Evolutionary conservation across 2,888 invertebrate species (phyloP).

Genomic region (Caenorhabditis becei): DNA sequence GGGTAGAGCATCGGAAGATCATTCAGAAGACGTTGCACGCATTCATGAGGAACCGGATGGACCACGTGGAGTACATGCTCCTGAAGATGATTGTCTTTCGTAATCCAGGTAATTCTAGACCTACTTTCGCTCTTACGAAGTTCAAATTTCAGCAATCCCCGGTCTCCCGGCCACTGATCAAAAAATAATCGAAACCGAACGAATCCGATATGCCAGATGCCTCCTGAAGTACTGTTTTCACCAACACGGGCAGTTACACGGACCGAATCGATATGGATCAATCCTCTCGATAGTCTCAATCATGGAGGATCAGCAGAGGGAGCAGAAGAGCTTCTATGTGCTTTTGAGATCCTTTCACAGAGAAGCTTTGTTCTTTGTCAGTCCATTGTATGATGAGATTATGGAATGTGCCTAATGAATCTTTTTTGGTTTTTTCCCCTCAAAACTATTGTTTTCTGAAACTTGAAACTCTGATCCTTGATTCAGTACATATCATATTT

Average conservation of each 20-base stretch:
- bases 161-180: constrained; percentile 23
- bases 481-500: too few relatives aligned
- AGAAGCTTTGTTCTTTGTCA: not conserved
- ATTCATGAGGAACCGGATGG: constrained; percentile 20
- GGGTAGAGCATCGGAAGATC: constrained; percentile 37
- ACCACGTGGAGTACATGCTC: constrained; percentile 25
- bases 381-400: constrained; percentile 48
- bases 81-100: constrained; percentile 33
- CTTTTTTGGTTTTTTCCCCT: too few relatives aligned
- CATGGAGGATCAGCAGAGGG: constrained; percentile 29
- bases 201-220: constrained; percentile 8
- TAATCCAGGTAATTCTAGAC: constrained; percentile 16
- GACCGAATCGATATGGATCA: constrained; percentile 19
- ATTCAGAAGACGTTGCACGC: constrained; percentile 36
- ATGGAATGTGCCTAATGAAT: too few relatives aligned
- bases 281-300: constrained; percentile 30
- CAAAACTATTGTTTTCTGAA: too few relatives aligned
- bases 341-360: constrained; percentile 22
- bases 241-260: constrained; percentile 21
- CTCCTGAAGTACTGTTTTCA: constrained; percentile 27
- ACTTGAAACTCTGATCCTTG: too few relatives aligned
- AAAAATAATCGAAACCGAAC: not conserved
- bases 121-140: not conserved
- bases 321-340: constrained; percentile 31
- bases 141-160: not conserved